Percentiles rank a stretch among this genome's conserved stretches.
Conservation (phyloP, 2,113 vertebrate species). For the Ochotona curzoniae region DNA sequence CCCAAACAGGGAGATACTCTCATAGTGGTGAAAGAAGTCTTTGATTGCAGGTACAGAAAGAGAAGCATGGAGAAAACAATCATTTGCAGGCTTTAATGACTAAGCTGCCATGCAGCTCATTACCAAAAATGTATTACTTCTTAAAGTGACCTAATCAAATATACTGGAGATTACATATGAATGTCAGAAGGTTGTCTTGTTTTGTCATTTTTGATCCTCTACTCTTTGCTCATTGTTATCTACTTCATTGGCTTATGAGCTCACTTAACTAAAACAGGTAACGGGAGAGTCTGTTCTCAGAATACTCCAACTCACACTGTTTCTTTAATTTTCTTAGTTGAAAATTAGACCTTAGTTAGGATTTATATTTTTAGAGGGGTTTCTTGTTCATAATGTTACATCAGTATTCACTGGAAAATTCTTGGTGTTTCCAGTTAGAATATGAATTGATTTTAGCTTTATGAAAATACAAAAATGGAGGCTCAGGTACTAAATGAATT, state of each 20-base stretch:
- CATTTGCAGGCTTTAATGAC: constrained; percentile 50
- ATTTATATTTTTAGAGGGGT: not conserved
- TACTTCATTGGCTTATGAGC: not conserved
- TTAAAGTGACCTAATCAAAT: not conserved
- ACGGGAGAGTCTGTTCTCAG: not conserved
- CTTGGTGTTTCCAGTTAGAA: not conserved
- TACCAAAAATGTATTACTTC: not conserved
- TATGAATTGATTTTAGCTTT: not conserved
- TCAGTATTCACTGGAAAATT: not conserved
- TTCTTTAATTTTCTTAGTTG: not conserved
- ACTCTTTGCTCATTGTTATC: not conserved
- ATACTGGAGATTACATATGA: constrained; percentile 5
- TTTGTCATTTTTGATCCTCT: not conserved
- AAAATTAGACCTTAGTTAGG: not conserved
- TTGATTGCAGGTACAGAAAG: constrained; percentile 68
- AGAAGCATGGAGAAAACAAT: constrained; percentile 50
- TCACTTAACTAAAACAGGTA: not conserved
- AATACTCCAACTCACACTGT: not conserved
- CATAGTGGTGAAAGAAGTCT: constrained; percentile 42
- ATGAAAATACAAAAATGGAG: not conserved
- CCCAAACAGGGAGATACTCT: constrained; percentile 1
- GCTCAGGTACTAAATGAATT: not conserved
- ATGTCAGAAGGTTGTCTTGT: not conserved
- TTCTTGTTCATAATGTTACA: not conserved
- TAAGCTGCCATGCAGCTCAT: not conserved